Base-by-base conservation (phyloP, 2,888 invertebrate species). In the Hypselothyrea guttata region DNA sequence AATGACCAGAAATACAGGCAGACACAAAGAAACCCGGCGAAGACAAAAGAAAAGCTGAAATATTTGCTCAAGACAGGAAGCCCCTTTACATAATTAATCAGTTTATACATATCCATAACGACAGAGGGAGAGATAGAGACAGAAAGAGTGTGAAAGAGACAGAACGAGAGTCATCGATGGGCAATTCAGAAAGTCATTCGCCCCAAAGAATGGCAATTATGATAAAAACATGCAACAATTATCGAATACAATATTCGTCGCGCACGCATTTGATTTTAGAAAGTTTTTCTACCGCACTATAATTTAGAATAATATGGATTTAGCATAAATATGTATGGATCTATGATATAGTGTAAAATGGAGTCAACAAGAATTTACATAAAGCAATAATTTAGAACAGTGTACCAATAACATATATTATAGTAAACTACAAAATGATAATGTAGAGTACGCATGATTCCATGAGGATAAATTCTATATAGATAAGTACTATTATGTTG, bases 61-160 rank as follows among this genome's bases (percentile, higher is more conserved):
- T 66, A 71, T 73, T 81, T 75, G 82, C 79, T 86, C 70, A 84
- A 84, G 86, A 84, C 84, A 84, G 84, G 86, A 79, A 86, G 84
- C 86, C 77, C 62, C 64, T 70, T 75, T 60, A 60, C 63, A 78
- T 81, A 76, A 82, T 84, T 82, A 77, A 86, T 86, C 76, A 77
- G 82, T 77, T 84, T 77, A 64, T 78, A 75, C 75, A 76, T 76
- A 55, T 62, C 15, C 34, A 16, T 18, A 11, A 16, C 33, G 40
- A 33, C 22, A 22, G 22, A 22, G 3, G 22, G 11, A 13, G 12
- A 11, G 11, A 34, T 34, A 34, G 1, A 2, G 7, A 34, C 11
- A 34, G 2, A 5, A 7, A 7, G 7, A 31, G 2, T 12, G 35
- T 16, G 42, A 7, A 34, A 35, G 52, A 34, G 44, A 31, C 1